Percentiles rank a stretch among this genome's conserved stretches.
Conservation (phyloP, 2,888 invertebrate species). For the Dicyrtoma fusca region DNA sequence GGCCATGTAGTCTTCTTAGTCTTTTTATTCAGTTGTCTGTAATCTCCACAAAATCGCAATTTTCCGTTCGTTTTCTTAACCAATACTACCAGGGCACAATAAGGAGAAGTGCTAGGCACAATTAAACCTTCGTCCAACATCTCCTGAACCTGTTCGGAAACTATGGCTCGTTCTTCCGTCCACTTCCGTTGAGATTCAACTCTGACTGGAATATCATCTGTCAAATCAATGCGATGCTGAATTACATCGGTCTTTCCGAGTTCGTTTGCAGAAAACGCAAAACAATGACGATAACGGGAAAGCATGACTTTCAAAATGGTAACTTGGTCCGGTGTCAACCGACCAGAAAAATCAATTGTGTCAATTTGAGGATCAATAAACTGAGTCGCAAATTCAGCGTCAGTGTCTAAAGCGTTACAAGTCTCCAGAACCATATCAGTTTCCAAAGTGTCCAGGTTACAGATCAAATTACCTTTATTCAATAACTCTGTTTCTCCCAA, state of each 20-base stretch:
- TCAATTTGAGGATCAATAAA: too few species aligned
- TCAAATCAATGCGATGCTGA: slow-evolving; percentile 28
- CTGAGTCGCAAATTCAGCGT: too few species aligned
- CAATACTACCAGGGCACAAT: slow-evolving; percentile 58
- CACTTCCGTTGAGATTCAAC: slow-evolving; percentile 26
- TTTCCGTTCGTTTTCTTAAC: slow-evolving; percentile 58
- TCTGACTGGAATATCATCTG: slow-evolving; percentile 17
- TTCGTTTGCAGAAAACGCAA: neutral
- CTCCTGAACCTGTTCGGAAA: slow-evolving; percentile 46
- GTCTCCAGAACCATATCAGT: too few species aligned
- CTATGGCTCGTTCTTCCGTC: slow-evolving; percentile 2
- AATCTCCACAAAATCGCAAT: slow-evolving; percentile 48
- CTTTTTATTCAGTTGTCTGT: slow-evolving; percentile 40
- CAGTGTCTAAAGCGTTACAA: too few species aligned
- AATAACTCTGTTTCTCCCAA: too few species aligned
- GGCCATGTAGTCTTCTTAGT: slow-evolving; percentile 38
- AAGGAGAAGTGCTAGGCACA: slow-evolving; percentile 57
- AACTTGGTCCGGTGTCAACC: too few species aligned
- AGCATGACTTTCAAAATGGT: too few species aligned
- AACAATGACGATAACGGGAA: neutral
- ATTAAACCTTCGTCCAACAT: slow-evolving; percentile 55
- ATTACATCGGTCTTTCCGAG: neutral
- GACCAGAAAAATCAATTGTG: too few species aligned
- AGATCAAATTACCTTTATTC: too few species aligned
- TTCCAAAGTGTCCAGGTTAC: too few species aligned